These are phyloP conservation scores for Drosophila recens DNA, from an alignment of 2,888 invertebrate genomes.

Conservation along the genomic window DNA sequence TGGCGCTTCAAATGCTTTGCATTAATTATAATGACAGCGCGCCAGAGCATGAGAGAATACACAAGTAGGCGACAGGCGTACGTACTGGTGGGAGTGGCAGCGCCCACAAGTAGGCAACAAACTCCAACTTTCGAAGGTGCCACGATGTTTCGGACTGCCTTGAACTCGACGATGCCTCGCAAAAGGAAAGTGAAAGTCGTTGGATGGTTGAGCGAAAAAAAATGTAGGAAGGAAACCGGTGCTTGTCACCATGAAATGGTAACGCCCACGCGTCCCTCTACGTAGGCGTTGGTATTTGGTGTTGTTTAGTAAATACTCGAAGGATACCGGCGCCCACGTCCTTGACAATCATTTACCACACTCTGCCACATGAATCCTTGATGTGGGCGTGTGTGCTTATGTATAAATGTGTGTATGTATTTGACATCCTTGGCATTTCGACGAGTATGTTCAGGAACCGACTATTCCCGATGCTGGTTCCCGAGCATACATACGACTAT, in stretches of 20 bases:
- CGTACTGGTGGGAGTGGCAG: conserved; percentile 20
- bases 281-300: conserved; percentile 52
- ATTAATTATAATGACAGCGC: conserved; percentile 41
- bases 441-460: conserved; percentile 29
- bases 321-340: conserved; percentile 71
- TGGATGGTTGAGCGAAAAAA: conserved; percentile 14
- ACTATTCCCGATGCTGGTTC: conserved; percentile 26
- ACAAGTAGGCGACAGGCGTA: conserved; percentile 22
- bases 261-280: conserved; percentile 31
- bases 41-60: conserved; percentile 41
- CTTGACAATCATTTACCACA: conserved; percentile 70
- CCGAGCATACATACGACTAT: conserved; percentile 12
- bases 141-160: conserved; percentile 55
- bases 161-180: conserved; percentile 58
- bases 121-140: conserved; percentile 6
- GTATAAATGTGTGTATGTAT: conserved; percentile 1
- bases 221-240: conserved; percentile 33
- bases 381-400: conserved; percentile 16
- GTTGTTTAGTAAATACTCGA: conserved; percentile 59
- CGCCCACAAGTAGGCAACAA: conserved; percentile 58
- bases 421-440: conserved; percentile 52
- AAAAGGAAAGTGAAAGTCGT: conserved; percentile 66
- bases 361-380: conserved; percentile 8
- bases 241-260: conserved; percentile 15
- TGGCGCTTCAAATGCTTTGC: conserved; percentile 39